Conservation (phyloP, 2,797 vertebrate species). For the Sphaeramia orbicularis region DNA sequence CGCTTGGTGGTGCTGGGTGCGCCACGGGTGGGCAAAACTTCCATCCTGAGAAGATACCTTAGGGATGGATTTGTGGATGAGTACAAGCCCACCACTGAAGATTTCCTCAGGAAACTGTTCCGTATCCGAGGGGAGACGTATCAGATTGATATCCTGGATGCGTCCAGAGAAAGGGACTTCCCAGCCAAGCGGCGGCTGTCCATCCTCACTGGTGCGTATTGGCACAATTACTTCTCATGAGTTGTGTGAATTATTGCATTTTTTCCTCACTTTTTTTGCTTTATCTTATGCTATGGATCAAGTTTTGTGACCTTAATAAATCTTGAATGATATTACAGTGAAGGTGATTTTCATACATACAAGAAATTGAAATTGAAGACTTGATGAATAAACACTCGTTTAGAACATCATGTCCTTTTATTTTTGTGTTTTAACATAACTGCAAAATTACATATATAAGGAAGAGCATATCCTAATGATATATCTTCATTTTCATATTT, state of each 20-base stretch:
- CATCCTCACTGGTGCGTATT: slow-evolving; percentile 85
- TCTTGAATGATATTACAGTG: no score
- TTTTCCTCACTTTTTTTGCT: no score
- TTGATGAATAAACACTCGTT: neutral
- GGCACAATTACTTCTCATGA: neutral
- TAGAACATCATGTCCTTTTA: no score
- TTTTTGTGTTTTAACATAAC: no score
- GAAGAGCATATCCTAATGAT: neutral
- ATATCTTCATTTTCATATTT: neutral
- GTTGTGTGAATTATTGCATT: no score
- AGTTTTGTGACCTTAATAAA: no score
- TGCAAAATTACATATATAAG: no score
- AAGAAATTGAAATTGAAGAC: neutral
- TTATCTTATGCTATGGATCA: no score
- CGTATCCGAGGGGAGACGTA: slow-evolving; percentile 85
- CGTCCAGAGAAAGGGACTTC: slow-evolving; percentile 83
- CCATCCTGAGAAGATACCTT: slow-evolving; percentile 84
- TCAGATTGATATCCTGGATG: slow-evolving; percentile 86
- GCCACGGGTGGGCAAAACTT: slow-evolving; percentile 85
- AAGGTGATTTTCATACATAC: slow-evolving; percentile 9
- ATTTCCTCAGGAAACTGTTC: slow-evolving; percentile 85
- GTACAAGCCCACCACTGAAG: slow-evolving; percentile 85
- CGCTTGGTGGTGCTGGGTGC: slow-evolving; percentile 87
- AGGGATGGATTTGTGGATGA: slow-evolving; percentile 84
- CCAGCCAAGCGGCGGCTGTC: slow-evolving; percentile 85